Evolutionary conservation across 2,888 invertebrate species (phyloP).

Genomic region (Synanthedon andrenaeformis): DNA sequence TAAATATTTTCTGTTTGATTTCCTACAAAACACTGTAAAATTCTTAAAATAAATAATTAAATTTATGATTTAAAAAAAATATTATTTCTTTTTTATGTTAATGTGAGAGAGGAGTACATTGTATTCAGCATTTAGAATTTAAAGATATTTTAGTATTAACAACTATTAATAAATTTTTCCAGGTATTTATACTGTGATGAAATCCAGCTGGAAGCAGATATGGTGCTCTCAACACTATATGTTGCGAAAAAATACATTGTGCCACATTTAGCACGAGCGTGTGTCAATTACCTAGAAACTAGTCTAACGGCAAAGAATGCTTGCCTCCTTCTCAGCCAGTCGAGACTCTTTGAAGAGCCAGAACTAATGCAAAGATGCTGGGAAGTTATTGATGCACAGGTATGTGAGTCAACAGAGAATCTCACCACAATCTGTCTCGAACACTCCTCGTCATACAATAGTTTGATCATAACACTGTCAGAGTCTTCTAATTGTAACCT

Average conservation of each 20-base stretch:
- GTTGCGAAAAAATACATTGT: constrained; percentile 98
- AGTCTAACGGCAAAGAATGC: constrained; percentile 97
- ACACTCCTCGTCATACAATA: constrained; percentile 56
- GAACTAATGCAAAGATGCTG: constrained; percentile 97
- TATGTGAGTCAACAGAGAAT: constrained; percentile 72
- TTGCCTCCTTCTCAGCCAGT: constrained; percentile 94
- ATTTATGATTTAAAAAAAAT: too few species aligned
- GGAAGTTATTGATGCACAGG: constrained; percentile 98
- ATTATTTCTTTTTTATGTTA: too few species aligned
- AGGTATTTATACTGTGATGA: constrained; percentile 98
- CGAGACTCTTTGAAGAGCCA: constrained; percentile 94
- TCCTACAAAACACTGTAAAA: too few species aligned
- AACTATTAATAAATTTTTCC: constrained; percentile 23
- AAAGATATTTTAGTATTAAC: background rate
- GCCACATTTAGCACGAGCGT: constrained; percentile 92
- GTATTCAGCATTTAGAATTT: too few species aligned
- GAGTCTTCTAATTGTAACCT: constrained; percentile 49
- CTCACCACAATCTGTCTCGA: constrained; percentile 49
- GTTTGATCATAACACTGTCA: constrained; percentile 51
- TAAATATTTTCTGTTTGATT: too few species aligned
- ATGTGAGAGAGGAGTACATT: too few species aligned
- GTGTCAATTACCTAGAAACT: constrained; percentile 95
- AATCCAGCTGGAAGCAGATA: constrained; percentile 94
- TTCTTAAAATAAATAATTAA: too few species aligned
- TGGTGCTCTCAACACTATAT: constrained; percentile 92